Percentiles rank a stretch among this genome's conserved stretches.
These are phyloP conservation scores for Urophycis tenuis DNA, from an alignment of 2,797 vertebrate genomes.

Conservation along the genomic window DNA sequence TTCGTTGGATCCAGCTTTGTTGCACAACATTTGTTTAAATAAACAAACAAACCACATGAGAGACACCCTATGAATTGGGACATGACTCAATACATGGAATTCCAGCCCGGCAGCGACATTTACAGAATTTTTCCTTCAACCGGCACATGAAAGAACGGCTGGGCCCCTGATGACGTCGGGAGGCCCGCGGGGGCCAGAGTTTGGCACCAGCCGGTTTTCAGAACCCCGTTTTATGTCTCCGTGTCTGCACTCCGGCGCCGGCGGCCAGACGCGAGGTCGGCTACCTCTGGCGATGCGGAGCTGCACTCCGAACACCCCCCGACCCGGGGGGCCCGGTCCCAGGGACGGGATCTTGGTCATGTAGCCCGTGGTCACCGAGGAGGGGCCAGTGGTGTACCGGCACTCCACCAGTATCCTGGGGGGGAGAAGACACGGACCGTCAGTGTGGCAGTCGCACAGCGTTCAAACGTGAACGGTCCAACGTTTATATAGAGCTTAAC, in stretches of 20 bases:
- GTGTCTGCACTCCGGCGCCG: too few relatives aligned
- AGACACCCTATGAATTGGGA: background rate
- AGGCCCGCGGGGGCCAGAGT: background rate
- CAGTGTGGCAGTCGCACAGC: background rate
- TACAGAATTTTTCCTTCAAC: background rate
- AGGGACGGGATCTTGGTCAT: slow-evolving; percentile 69
- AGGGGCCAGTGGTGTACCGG: slow-evolving; percentile 55
- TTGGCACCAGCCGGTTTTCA: background rate
- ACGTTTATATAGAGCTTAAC: background rate
- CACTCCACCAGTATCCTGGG: slow-evolving; percentile 72
- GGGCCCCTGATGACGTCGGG: background rate
- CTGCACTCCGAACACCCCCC: slow-evolving; percentile 71
- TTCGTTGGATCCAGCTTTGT: background rate
- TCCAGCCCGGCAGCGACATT: background rate
- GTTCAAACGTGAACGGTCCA: background rate
- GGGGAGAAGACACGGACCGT: background rate
- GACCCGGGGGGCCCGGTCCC: slow-evolving; percentile 58
- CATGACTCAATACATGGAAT: background rate
- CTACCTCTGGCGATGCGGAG: slow-evolving; percentile 72
- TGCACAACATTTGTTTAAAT: too few relatives aligned
- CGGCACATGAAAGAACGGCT: background rate
- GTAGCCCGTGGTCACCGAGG: slow-evolving; percentile 61
- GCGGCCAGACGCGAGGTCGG: background rate
- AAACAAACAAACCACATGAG: background rate
- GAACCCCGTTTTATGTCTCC: background rate